Conservation (phyloP, 1,140 invertebrate species). For the Pentalonia nigronervosa region DNA sequence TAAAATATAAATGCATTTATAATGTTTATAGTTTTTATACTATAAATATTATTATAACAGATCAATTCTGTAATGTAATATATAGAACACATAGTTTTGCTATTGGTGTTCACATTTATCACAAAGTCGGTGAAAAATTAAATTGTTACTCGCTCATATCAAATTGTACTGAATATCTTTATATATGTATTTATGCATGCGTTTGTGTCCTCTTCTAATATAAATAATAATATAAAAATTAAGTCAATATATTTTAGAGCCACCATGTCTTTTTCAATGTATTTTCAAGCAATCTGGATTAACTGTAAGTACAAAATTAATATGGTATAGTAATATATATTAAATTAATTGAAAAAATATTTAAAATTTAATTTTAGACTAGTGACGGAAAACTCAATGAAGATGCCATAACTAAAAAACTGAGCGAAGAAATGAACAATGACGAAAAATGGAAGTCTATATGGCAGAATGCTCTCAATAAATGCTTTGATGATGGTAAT, state of each 20-base stretch:
- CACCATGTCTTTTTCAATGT: slow-evolving; percentile 52
- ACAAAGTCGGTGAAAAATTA: too few species aligned
- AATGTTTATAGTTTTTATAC: too few species aligned
- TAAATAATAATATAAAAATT: background rate
- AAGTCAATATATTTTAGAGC: background rate
- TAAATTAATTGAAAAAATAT: background rate
- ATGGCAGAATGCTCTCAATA: slow-evolving; percentile 29
- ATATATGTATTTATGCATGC: background rate
- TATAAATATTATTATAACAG: background rate
- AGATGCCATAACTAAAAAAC: slow-evolving; percentile 21
- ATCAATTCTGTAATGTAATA: background rate
- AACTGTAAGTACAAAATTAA: slow-evolving; percentile 37
- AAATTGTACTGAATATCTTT: background rate
- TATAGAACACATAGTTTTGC: background rate
- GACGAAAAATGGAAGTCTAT: slow-evolving; percentile 46
- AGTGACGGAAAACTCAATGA: slow-evolving; percentile 47
- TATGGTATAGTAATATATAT: background rate
- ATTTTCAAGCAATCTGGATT: slow-evolving; percentile 43
- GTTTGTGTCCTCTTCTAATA: background rate
- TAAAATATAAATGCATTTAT: too few species aligned
- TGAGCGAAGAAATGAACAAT: slow-evolving; percentile 23
- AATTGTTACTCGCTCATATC: background rate
- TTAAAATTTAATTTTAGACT: background rate
- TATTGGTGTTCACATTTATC: background rate
- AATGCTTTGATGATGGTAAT: slow-evolving; percentile 54